Base-by-base conservation (phyloP, 2,888 invertebrate genomes). In the Himalopsyche japonica region DNA sequence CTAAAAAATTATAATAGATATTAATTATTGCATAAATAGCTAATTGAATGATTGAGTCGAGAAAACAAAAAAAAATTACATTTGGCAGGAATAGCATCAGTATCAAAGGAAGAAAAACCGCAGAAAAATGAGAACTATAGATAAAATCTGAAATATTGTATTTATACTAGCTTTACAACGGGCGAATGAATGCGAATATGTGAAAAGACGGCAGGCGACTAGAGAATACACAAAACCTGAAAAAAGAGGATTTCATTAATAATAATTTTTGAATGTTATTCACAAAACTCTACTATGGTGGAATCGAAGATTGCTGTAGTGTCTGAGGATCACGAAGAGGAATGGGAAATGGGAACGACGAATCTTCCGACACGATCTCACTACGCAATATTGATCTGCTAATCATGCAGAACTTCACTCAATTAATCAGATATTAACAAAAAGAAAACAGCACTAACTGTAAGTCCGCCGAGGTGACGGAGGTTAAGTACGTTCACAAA, bases 341-440 rank as follows among this genome's bases (percentile, higher is more conserved):
- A 77, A 81, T 84, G 37, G 49, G 43, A 78, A 37, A 84, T 57
- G 79, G 43, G 79, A 49, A 32, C 12, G 48, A 10, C 47, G 79
- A 78, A 82, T 77, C 80, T 49, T 76, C 76, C 76, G 43, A 47
- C 57, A 78, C 76, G 79, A 20, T 82, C 70, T 81, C 48, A 83
- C 86, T 83, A 85, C 82, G 77, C 82, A 85, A 70, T 70, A 85
- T 84, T 81, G 84, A 84, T 86, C 87, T 84, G 86, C 87, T 87
- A 86, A 79, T 81, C 87, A 87, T 87, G 87, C 87, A 82, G 86
- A 85, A 86, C 84, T 82, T 79, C 82, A 83, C 47, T 48, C 43
- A 18, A 83, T 76, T 57, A 85, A 70, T 64, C 8, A n/a, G 84
- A 84, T 57, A 86, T 57, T 76, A 83, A 83, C 79, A 83, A 64